Evolutionary conservation across 2,888 invertebrate genomes (phyloP).

Genomic region (Ormyrus labotus): DNA sequence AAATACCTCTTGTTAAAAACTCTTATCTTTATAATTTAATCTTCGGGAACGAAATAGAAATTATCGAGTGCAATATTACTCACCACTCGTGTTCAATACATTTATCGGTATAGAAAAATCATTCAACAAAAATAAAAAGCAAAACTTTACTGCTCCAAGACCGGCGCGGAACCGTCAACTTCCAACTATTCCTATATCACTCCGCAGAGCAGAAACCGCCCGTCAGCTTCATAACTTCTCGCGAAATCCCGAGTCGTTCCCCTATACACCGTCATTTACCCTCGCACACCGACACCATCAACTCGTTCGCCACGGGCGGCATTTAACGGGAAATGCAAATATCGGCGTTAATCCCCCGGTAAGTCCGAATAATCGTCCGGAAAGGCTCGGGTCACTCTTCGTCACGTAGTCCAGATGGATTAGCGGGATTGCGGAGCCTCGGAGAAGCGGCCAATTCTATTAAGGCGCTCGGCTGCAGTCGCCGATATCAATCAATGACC

Average conservation of each 20-base stretch:
- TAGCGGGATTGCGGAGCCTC: neutral
- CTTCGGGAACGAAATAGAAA: too few relatives aligned
- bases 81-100: too few relatives aligned
- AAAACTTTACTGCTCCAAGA: neutral
- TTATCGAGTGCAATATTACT: too few relatives aligned
- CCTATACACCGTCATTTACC: too few relatives aligned
- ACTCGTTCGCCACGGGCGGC: too few relatives aligned
- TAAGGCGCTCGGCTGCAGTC: neutral
- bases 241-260: too few relatives aligned
- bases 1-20: too few relatives aligned
- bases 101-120: neutral
- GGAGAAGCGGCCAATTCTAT: slow-evolving; percentile 22
- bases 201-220: too few relatives aligned
- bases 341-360: neutral
- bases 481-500: slow-evolving; percentile 28
- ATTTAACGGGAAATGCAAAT: slow-evolving; percentile 2
- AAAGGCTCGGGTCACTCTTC: neutral
- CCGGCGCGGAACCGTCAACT: neutral
- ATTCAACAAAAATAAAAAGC: neutral
- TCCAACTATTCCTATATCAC: too few relatives aligned
- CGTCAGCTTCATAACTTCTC: too few relatives aligned
- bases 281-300: too few relatives aligned
- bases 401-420: slow-evolving; percentile 18
- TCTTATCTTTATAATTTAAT: too few relatives aligned
- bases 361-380: slow-evolving; percentile 13